Conservation (phyloP, 1,140 invertebrate genomes). For the Galendromus occidentalis region DNA sequence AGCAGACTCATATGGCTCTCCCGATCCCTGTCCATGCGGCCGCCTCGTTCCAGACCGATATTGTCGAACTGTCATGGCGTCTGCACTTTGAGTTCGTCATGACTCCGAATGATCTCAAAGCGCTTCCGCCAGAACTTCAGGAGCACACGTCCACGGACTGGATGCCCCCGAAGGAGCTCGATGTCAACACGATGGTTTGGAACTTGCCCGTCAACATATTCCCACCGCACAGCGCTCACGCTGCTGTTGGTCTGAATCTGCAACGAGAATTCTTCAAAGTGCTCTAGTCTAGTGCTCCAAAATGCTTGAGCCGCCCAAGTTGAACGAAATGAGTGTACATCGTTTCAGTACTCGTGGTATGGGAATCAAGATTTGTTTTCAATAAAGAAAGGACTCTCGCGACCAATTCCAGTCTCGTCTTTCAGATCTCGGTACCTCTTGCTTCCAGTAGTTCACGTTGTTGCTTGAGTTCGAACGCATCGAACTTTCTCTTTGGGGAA, state of each 20-base stretch:
- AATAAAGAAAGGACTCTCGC: no score
- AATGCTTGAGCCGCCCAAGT: no score
- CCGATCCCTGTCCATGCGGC: conserved; percentile 83
- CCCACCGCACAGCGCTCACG: conserved; percentile 62
- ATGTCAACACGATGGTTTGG: conserved; percentile 95
- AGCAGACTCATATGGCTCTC: conserved; percentile 67
- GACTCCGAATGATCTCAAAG: conserved; percentile 24
- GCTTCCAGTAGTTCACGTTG: no score
- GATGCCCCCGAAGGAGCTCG: conserved; percentile 57
- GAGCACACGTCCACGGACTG: conserved; percentile 29
- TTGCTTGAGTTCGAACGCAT: no score
- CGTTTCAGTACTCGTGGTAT: no score
- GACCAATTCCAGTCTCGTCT: no score
- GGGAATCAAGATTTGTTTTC: no score
- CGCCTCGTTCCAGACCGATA: conserved; percentile 67
- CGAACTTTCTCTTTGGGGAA: no score
- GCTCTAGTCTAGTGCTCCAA: not conserved
- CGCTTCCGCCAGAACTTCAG: not conserved
- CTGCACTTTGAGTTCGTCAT: conserved; percentile 95
- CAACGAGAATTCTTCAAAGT: not conserved
- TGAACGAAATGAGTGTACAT: no score
- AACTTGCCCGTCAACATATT: conserved; percentile 80
- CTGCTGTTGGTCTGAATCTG: conserved; percentile 25
- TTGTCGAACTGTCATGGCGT: conserved; percentile 52
- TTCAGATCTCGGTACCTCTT: no score